phyloP scores from a whole-genome alignment of 1,140 invertebrate genomes.

The Sminthurides bifidus region DNA sequence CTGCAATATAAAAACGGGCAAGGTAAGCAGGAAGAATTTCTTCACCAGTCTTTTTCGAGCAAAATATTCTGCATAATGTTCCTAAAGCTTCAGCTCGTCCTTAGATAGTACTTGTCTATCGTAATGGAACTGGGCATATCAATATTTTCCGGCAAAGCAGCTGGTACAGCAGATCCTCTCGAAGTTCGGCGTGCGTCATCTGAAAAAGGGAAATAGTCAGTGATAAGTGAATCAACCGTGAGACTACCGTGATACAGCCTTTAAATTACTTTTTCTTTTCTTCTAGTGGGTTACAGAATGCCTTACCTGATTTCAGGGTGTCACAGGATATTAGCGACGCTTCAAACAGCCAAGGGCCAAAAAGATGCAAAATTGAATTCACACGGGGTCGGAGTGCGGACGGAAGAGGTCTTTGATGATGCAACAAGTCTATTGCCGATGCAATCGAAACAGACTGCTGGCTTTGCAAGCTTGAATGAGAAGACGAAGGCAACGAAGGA shows the following conservation, averaged over 20 bases:
- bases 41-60: slow-evolving; percentile 90
- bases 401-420: background rate
- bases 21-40: slow-evolving; percentile 88
- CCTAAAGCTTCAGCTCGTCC: slow-evolving; percentile 92
- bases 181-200: slow-evolving; percentile 24
- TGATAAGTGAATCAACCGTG: too few species aligned
- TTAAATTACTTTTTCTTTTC: background rate
- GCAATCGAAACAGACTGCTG: background rate
- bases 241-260: background rate
- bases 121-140: slow-evolving; percentile 37
- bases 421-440: background rate
- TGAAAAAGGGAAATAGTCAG: background rate
- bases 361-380: slow-evolving; percentile 86
- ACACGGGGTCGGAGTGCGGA: slow-evolving; percentile 66
- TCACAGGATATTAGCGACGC: slow-evolving; percentile 75
- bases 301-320: slow-evolving; percentile 27
- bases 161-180: slow-evolving; percentile 27
- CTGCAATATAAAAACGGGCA: slow-evolving; percentile 82
- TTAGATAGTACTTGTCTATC: slow-evolving; percentile 49
- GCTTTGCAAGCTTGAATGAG: slow-evolving; percentile 25
- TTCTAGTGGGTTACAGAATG: background rate
- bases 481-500: slow-evolving; percentile 45
- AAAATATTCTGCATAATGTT: slow-evolving; percentile 87
- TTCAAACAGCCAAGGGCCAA: slow-evolving; percentile 94
- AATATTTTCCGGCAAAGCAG: slow-evolving; percentile 26